Evolutionary conservation across 1,140 invertebrate genomes (phyloP).

Genomic region (Pectinophora gossypiella): DNA sequence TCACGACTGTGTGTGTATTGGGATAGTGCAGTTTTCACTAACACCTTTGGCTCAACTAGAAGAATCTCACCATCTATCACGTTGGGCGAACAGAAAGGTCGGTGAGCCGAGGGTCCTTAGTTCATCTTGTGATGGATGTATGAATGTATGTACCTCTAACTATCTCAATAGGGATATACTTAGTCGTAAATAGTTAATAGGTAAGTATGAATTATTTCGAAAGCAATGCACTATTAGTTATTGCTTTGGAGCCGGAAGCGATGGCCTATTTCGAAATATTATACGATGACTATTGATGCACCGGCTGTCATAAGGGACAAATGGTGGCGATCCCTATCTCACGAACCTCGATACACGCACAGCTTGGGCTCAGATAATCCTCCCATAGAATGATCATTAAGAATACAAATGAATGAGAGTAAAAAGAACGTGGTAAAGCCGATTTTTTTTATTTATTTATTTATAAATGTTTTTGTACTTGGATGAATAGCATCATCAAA

Average conservation of each 20-base stretch:
- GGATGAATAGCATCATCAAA: not conserved
- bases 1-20: too few species aligned
- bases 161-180: not conserved
- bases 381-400: not conserved
- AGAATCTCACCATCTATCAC: too few species aligned
- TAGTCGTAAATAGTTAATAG: not conserved
- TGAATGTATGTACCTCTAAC: not conserved
- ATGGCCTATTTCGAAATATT: not conserved
- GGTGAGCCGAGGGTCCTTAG: too few species aligned
- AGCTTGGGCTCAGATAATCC: not conserved
- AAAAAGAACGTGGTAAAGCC: not conserved
- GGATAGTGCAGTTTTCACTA: too few species aligned
- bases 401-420: not conserved
- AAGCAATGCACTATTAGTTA: not conserved
- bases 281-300: not conserved
- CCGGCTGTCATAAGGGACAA: not conserved
- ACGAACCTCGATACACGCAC: not conserved
- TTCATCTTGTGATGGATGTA: not conserved
- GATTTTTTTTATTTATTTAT: not conserved
- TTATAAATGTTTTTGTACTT: not conserved
- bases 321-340: not conserved
- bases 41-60: too few species aligned
- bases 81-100: too few species aligned
- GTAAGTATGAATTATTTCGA: too few species aligned
- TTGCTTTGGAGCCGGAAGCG: too few species aligned